Evolutionary conservation across 2,888 invertebrate genomes (phyloP), one percentile per base, ranked within the genome.

Genomic region (Aradus depressus): DNA sequence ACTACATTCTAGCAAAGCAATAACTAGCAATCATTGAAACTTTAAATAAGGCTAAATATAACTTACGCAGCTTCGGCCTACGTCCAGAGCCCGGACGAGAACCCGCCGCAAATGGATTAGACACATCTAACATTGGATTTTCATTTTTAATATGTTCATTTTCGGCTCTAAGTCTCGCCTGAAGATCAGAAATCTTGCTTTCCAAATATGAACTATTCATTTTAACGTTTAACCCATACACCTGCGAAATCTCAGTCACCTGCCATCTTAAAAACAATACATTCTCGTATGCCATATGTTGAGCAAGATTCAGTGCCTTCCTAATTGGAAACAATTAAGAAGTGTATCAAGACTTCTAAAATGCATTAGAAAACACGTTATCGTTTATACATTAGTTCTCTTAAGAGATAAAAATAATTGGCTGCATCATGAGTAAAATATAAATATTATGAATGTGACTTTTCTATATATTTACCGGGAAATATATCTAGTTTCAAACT

Each of bases 121-220:
- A 68, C 49, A 62, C 60, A 53, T 64, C 64, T 53, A 62, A 57
- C 8, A 62, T 58, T 18, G 62, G 57, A 70, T 73, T 74, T 69
- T 75, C 75, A 67, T 74, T 70, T 66, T 72, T 76, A 67, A 69
- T 67, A 62, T 74, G 73, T 70, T 75, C 78, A 71, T 76, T 78
- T 72, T 75, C 79, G 67, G 77, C 80, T 70, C 80, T 78, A 62
- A 90, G 74, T 64, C 84, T 77, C 67, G 83, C 83, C 70, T 90
- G 80, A 70, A 91, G 75, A 66, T 80, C 82, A 71, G 84, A 78
- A 66, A 91, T 76, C 75, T 82, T 87, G 52, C 57, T 58, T 52
- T 60, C 62, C 23, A 62, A 50, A 31, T 53, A 53, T 22, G 60
- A 61, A 52, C 56, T 60, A 26, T 57, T 60, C 62, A 62, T 59